phyloP scores from a whole-genome alignment of 1,140 invertebrate genomes.

The Acromyrmex charruanus region DNA sequence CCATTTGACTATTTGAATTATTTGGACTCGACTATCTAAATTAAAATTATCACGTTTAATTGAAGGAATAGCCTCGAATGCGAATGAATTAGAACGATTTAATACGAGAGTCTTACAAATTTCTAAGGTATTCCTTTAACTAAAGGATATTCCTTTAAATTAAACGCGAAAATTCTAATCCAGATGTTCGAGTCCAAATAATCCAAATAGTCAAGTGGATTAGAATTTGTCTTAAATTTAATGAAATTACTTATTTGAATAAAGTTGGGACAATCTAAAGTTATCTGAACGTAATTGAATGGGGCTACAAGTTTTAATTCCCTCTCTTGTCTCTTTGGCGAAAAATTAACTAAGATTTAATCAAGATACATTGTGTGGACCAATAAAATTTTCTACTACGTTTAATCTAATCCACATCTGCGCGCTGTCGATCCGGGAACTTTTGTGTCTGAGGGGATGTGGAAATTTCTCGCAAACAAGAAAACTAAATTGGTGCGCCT shows the following conservation, averaged over 20 bases:
- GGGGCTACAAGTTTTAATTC: not conserved
- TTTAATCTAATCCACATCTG: slow-evolving; percentile 10
- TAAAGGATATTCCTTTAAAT: not conserved
- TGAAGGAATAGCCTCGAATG: not conserved
- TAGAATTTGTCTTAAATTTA: not conserved
- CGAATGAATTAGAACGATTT: not conserved
- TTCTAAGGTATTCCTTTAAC: not conserved
- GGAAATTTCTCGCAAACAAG: slow-evolving; percentile 25
- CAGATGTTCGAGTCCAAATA: too few relatives aligned
- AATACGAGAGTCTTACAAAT: not conserved
- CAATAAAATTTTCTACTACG: not conserved
- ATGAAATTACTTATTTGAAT: slow-evolving; percentile 31
- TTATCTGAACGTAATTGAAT: not conserved
- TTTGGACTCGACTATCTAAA: too few relatives aligned
- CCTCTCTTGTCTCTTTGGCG: not conserved
- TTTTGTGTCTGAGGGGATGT: not conserved
- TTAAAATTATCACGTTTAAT: not conserved
- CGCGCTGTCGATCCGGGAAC: not conserved
- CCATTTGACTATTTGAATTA: not conserved
- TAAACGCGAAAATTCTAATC: not conserved
- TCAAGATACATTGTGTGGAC: not conserved
- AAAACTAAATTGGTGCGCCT: slow-evolving; percentile 39
- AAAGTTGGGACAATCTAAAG: not conserved
- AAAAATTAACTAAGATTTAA: not conserved
- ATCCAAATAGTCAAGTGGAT: not conserved